Conservation (phyloP, 2,888 invertebrate genomes). For the Boloria euphrosyne region DNA sequence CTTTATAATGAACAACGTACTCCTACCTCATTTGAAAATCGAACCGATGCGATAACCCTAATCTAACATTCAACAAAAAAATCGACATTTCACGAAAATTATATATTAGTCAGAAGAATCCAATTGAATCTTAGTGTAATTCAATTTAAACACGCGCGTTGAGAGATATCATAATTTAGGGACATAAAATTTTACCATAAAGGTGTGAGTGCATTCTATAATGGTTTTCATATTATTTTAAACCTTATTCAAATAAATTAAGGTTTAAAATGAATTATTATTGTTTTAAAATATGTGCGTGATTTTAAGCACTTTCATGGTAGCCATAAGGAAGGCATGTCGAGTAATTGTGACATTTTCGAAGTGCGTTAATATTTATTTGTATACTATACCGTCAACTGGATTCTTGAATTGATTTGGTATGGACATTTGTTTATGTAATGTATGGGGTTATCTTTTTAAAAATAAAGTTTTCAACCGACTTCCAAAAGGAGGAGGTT, state of each 20-base stretch:
- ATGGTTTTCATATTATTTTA: neutral
- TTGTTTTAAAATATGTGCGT: neutral
- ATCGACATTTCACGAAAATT: neutral
- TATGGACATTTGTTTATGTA: constrained; percentile 1
- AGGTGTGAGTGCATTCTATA: constrained; percentile 14
- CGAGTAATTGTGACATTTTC: constrained; percentile 21
- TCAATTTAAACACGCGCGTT: constrained; percentile 27
- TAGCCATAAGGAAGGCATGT: constrained; percentile 19
- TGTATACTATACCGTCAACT: neutral
- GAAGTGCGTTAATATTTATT: constrained; percentile 13
- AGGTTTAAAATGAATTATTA: neutral
- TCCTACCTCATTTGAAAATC: too few relatives aligned
- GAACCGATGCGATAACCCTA: too few relatives aligned
- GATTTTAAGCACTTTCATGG: constrained; percentile 13
- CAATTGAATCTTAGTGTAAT: constrained; percentile 1
- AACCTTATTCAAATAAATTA: neutral
- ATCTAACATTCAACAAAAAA: too few relatives aligned
- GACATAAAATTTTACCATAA: constrained; percentile 27
- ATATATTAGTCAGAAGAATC: neutral
- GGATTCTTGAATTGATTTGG: constrained; percentile 11
- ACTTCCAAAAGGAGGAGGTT: too few relatives aligned
- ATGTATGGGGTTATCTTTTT: neutral
- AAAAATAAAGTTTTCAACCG: too few relatives aligned
- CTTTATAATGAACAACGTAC: too few relatives aligned
- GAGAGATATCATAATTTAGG: constrained; percentile 33